These are phyloP conservation scores for Trachelus iudaicus DNA, from an alignment of 2,888 invertebrate genomes.

Conservation along the genomic window DNA sequence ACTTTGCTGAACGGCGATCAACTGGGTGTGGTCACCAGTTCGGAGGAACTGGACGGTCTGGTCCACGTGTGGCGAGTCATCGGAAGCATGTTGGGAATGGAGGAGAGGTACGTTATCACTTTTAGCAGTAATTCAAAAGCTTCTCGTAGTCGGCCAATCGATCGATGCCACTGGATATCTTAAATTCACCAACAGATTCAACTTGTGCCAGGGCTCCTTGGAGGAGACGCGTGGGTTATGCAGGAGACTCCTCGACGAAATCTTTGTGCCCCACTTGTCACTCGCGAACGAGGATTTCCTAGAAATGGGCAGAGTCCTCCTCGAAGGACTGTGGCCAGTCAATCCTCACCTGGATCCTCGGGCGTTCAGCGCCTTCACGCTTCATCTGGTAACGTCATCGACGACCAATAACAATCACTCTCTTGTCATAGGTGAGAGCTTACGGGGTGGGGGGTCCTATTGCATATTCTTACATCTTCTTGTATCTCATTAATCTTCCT, in stretches of 20 bases:
- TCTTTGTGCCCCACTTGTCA: constrained; percentile 73
- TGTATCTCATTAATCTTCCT: neutral
- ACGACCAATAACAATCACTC: constrained; percentile 58
- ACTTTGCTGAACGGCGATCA: constrained; percentile 72
- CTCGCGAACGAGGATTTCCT: constrained; percentile 73
- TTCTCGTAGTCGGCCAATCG: neutral
- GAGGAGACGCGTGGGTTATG: constrained; percentile 74
- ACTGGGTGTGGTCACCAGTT: constrained; percentile 74
- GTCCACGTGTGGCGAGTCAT: constrained; percentile 88
- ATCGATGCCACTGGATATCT: too few relatives aligned
- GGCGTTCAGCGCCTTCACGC: constrained; percentile 71
- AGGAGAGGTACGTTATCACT: constrained; percentile 72
- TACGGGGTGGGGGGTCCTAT: too few relatives aligned
- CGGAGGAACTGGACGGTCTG: constrained; percentile 78
- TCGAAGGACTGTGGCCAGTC: constrained; percentile 77
- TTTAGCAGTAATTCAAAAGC: constrained; percentile 5
- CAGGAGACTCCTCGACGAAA: constrained; percentile 67
- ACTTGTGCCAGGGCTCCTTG: constrained; percentile 74
- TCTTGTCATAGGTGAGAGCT: constrained; percentile 20
- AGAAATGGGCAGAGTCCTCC: constrained; percentile 72
- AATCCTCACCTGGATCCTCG: constrained; percentile 73
- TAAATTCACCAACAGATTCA: constrained; percentile 69
- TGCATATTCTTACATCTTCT: neutral
- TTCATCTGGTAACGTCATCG: constrained; percentile 64
- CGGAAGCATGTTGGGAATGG: constrained; percentile 84